Percentiles rank a stretch among this genome's conserved stretches.
Conservation (phyloP, 1,140 invertebrate species). For the Meloidogyne exigua region DNA sequence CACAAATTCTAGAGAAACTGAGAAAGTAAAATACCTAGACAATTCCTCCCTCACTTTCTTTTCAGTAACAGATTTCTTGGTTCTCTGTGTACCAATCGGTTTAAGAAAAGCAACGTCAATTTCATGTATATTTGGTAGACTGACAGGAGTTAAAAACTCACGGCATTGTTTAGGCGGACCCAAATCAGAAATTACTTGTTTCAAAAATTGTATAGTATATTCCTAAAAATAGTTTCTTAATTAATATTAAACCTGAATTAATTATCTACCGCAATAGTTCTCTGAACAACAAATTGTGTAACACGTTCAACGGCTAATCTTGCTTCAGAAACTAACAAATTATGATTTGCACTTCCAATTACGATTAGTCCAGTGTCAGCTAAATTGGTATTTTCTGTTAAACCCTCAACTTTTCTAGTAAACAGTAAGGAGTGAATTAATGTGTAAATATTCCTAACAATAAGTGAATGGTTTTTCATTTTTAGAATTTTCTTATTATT, state of each 20-base stretch:
- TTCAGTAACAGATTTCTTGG: not conserved
- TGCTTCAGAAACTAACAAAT: constrained; percentile 42
- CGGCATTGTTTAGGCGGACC: constrained; percentile 34
- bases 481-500: too few relatives aligned
- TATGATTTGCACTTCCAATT: constrained; percentile 41
- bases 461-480: too few relatives aligned
- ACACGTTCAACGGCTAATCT: constrained; percentile 38
- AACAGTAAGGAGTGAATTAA: too few relatives aligned
- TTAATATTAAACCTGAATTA: not conserved
- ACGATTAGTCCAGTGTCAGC: constrained; percentile 40
- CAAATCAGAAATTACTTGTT: constrained; percentile 45
- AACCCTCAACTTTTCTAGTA: too few relatives aligned
- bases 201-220: constrained; percentile 46
- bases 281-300: constrained; percentile 41
- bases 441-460: too few relatives aligned
- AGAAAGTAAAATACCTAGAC: too few relatives aligned
- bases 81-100: not conserved
- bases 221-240: constrained; percentile 30
- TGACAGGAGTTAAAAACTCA: constrained; percentile 43
- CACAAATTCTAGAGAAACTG: too few relatives aligned
- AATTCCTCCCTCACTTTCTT: constrained; percentile 8
- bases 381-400: constrained; percentile 16
- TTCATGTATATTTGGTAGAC: constrained; percentile 45
- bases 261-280: constrained; percentile 42
- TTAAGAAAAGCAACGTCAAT: constrained; percentile 39